These are phyloP conservation scores for Stegophylla sp. DNA, from an alignment of 2,888 invertebrate genomes.

Conservation along the genomic window DNA sequence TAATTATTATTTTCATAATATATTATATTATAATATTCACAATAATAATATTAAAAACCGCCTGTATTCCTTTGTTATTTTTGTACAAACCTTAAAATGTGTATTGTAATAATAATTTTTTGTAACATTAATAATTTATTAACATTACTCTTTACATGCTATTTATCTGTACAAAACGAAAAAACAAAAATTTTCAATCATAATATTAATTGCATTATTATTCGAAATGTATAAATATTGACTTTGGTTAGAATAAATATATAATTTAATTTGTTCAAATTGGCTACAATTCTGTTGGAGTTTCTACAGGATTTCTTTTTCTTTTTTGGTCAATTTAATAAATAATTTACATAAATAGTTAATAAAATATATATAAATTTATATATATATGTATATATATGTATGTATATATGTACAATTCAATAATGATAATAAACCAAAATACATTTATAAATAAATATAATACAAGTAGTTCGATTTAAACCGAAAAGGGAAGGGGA, in stretches of 20 bases:
- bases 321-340: conserved; percentile 54
- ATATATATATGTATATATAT: conserved; percentile 43
- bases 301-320: conserved; percentile 51
- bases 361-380: conserved; percentile 54
- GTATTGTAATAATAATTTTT: conserved; percentile 56
- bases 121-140: conserved; percentile 56
- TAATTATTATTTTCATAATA: conserved; percentile 56
- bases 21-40: conserved; percentile 52
- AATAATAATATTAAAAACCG: conserved; percentile 56
- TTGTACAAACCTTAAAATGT: conserved; percentile 57
- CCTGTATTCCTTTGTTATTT: conserved; percentile 57
- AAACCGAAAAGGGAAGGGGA: conserved; percentile 29
- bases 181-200: conserved; percentile 29
- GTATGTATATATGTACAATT: conserved; percentile 52
- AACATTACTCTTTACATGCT: conserved; percentile 56
- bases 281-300: conserved; percentile 50
- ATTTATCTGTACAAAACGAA: conserved; percentile 55
- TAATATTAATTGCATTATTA: conserved; percentile 50
- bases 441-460: conserved; percentile 53
- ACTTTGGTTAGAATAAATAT: conserved; percentile 57
- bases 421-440: conserved; percentile 57
- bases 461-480: conserved; percentile 37
- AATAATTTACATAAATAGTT: conserved; percentile 58
- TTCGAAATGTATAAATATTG: conserved; percentile 55
- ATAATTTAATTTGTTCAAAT: conserved; percentile 58